Evolutionary conservation across 2,888 invertebrate species (phyloP).

Genomic region (Euspilapteryx auroguttella): DNA sequence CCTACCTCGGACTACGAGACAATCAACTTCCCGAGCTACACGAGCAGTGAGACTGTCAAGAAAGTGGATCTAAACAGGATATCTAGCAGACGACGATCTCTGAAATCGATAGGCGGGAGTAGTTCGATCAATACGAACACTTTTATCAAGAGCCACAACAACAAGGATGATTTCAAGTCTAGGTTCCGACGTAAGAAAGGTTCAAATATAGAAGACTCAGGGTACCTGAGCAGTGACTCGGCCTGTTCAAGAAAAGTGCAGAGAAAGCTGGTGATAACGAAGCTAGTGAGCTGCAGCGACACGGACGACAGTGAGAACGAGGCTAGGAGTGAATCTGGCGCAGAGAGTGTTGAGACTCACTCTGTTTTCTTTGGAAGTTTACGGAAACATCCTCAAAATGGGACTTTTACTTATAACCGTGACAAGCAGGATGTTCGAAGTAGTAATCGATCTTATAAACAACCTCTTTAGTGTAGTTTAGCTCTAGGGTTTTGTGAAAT

Average conservation of each 20-base stretch:
- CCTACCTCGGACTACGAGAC: constrained; percentile 55
- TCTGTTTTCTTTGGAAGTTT: constrained; percentile 83
- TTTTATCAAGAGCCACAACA: constrained; percentile 33
- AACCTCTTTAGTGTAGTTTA: background rate
- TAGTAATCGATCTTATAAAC: constrained; percentile 15
- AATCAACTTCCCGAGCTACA: constrained; percentile 12
- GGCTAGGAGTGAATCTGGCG: constrained; percentile 84
- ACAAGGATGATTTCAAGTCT: constrained; percentile 20
- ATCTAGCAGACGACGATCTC: constrained; percentile 19
- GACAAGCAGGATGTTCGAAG: constrained; percentile 15
- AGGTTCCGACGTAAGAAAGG: constrained; percentile 35
- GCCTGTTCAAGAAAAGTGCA: constrained; percentile 53
- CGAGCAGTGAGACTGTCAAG: constrained; percentile 6
- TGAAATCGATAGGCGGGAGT: constrained; percentile 13
- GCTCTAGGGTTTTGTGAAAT: background rate
- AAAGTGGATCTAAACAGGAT: constrained; percentile 19
- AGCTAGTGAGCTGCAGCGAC: constrained; percentile 66
- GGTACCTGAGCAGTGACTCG: constrained; percentile 84
- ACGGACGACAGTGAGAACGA: constrained; percentile 81
- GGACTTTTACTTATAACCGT: constrained; percentile 13
- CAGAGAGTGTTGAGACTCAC: constrained; percentile 84
- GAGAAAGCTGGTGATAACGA: constrained; percentile 45
- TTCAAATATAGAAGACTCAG: constrained; percentile 70
- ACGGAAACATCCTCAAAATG: constrained; percentile 38
- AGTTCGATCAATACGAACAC: constrained; percentile 45